These are phyloP conservation scores for Cenopis cana DNA, from an alignment of 2,888 invertebrate genomes.

Conservation along the genomic window DNA sequence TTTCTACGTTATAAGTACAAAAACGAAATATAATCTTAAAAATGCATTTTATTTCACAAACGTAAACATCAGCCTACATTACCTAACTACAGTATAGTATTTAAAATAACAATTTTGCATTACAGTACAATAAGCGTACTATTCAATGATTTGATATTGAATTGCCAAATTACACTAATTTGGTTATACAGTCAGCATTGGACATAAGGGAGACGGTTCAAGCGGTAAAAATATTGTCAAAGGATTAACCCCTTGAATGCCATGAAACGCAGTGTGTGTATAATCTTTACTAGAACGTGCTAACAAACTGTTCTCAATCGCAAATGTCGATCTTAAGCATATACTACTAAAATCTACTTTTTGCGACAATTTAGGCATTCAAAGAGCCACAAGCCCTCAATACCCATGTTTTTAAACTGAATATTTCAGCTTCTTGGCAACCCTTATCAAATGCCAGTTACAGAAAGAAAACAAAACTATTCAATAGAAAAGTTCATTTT, in stretches of 20 bases:
- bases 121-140: constrained; percentile 6
- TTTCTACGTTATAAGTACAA: not conserved
- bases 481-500: constrained; percentile 3
- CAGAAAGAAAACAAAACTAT: not conserved
- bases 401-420: not conserved
- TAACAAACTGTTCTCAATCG: not conserved
- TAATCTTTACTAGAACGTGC: not conserved
- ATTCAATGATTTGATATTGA: constrained; percentile 1
- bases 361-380: not conserved
- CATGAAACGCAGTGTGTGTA: not conserved
- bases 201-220: not conserved
- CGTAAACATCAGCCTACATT: constrained; percentile 50
- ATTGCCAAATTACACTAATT: constrained; percentile 1
- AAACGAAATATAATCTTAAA: constrained; percentile 12
- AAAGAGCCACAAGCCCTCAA: not conserved
- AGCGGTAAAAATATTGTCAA: not conserved
- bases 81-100: constrained; percentile 25
- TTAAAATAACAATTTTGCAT: constrained; percentile 26
- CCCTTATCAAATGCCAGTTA: not conserved
- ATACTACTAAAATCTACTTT: not conserved
- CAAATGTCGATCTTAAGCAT: not conserved
- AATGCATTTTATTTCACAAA: constrained; percentile 50
- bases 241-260: not conserved
- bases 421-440: not conserved
- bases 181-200: not conserved